These are phyloP conservation scores for Amblyjoppa proteus DNA, from an alignment of 2,888 invertebrate genomes.

Conservation along the genomic window DNA sequence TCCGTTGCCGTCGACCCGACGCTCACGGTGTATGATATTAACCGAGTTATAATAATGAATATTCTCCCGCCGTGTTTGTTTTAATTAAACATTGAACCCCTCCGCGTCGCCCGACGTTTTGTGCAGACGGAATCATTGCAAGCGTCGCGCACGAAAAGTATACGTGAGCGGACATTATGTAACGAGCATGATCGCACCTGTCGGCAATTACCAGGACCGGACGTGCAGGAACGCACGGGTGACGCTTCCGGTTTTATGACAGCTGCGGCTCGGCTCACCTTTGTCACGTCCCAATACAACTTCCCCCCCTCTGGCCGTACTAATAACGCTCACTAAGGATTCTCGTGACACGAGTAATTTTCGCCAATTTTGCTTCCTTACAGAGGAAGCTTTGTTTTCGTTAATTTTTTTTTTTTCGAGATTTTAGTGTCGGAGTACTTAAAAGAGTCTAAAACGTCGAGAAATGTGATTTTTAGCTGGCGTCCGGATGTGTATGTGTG, in stretches of 20 bases:
- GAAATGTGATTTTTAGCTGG: too few relatives aligned
- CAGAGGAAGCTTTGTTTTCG: too few relatives aligned
- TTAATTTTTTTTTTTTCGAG: too few relatives aligned
- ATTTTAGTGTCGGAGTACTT: too few relatives aligned
- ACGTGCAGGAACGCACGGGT: constrained; percentile 44
- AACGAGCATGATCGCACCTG: constrained; percentile 43
- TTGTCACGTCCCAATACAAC: background rate
- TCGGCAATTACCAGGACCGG: constrained; percentile 45
- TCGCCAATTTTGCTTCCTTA: background rate
- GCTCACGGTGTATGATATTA: background rate
- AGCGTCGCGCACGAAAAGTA: constrained; percentile 22
- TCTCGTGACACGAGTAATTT: constrained; percentile 5
- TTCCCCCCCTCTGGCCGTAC: background rate
- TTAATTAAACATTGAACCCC: constrained; percentile 16
- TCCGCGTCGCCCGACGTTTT: background rate
- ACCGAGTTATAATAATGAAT: background rate
- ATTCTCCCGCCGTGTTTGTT: constrained; percentile 7
- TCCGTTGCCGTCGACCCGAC: background rate
- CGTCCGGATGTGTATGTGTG: too few relatives aligned
- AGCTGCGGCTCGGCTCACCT: constrained; percentile 36
- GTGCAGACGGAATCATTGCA: constrained; percentile 10
- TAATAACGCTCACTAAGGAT: constrained; percentile 34
- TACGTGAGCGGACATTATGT: background rate
- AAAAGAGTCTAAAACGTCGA: too few relatives aligned
- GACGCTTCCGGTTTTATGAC: constrained; percentile 40